phyloP scores from a whole-genome alignment of 2,113 vertebrate genomes.

The Tenrec ecaudatus region DNA sequence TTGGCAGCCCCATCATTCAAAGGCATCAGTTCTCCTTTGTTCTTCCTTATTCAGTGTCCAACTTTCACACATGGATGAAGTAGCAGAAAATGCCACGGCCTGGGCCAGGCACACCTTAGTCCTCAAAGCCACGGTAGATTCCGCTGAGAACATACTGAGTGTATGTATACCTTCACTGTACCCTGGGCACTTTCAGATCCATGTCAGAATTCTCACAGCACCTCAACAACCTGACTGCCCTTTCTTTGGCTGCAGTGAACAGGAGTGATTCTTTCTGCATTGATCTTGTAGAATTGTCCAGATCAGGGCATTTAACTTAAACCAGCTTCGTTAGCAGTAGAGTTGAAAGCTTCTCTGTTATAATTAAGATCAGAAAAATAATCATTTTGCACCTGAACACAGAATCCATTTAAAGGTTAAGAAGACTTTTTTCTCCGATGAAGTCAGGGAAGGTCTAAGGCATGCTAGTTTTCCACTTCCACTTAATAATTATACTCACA shows the following conservation, averaged over 20 bases:
- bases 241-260: neutral
- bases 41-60: too few relatives aligned
- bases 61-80: too few relatives aligned
- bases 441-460: neutral
- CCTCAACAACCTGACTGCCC: neutral
- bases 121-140: too few relatives aligned
- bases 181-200: neutral
- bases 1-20: too few relatives aligned
- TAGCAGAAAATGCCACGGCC: too few relatives aligned
- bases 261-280: neutral
- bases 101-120: too few relatives aligned
- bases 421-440: conserved; percentile 7
- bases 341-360: neutral
- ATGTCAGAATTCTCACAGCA: neutral
- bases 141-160: neutral
- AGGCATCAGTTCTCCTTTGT: too few relatives aligned
- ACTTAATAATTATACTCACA: neutral
- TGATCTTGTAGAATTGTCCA: neutral
- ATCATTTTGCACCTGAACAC: neutral
- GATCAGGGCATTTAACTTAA: neutral
- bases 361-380: conserved; percentile 1
- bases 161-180: neutral
- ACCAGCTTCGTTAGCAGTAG: neutral
- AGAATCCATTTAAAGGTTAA: conserved; percentile 21
- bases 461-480: neutral